A percentile compares a stretch with the other conserved stretches of the same genome.
These are phyloP conservation scores for Vultur gryphus DNA, from an alignment of 2,797 vertebrate genomes.

Conservation along the genomic window DNA sequence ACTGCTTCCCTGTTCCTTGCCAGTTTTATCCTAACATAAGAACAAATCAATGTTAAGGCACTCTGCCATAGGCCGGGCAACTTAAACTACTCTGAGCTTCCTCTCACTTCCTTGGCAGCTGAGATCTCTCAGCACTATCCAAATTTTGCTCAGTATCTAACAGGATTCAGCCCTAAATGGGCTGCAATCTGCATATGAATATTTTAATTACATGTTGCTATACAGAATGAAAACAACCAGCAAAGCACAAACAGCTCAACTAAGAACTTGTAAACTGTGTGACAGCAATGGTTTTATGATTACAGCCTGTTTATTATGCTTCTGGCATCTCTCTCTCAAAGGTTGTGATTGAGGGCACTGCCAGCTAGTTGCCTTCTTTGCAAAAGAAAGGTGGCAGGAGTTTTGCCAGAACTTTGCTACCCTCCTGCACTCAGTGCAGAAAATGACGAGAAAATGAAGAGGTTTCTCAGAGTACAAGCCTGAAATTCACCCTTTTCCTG, in stretches of 20 bases:
- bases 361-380: background rate
- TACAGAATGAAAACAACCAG: slow-evolving; percentile 1
- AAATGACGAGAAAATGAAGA: background rate
- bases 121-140: background rate
- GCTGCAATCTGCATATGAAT: background rate
- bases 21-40: slow-evolving; percentile 24
- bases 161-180: background rate
- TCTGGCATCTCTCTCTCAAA: background rate
- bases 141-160: slow-evolving; percentile 4
- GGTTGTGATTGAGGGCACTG: background rate
- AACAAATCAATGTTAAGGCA: slow-evolving; percentile 44
- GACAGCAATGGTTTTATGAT: background rate
- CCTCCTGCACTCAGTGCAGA: background rate
- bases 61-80: background rate
- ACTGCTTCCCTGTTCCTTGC: slow-evolving; percentile 19
- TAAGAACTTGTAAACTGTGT: background rate
- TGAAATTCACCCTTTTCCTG: background rate
- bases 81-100: background rate
- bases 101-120: background rate
- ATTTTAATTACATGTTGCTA: slow-evolving; percentile 25
- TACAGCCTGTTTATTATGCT: background rate
- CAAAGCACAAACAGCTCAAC: background rate
- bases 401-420: background rate
- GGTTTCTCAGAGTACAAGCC: background rate
- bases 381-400: background rate